Evolutionary conservation across 2,113 vertebrate genomes (phyloP).

Genomic region (Nettapus auritus): DNA sequence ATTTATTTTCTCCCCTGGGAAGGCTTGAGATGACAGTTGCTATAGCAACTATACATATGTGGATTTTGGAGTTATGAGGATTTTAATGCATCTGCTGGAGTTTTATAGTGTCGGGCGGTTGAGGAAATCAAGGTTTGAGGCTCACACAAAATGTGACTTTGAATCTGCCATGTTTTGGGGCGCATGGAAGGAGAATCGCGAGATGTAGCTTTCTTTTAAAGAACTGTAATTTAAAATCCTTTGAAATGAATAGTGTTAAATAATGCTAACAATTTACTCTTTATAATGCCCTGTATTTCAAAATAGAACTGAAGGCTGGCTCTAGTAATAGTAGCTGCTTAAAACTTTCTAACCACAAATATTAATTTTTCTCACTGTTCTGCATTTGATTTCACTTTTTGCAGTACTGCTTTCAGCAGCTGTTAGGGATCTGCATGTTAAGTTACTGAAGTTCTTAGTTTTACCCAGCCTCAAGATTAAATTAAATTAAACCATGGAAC

Average conservation of each 20-base stretch:
- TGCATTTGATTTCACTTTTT: not conserved
- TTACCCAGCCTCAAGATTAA: not conserved
- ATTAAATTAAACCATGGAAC: not conserved
- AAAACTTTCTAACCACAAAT: not conserved
- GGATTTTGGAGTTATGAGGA: conserved; percentile 29
- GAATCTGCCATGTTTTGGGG: not conserved
- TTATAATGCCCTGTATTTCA: not conserved
- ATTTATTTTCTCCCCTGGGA: conserved; percentile 55
- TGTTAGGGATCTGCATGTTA: not conserved
- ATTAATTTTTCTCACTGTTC: not conserved
- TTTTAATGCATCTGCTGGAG: conserved; percentile 29
- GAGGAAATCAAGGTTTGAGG: not conserved
- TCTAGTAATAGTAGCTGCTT: not conserved
- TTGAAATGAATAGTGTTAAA: not conserved
- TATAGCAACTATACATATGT: conserved; percentile 42
- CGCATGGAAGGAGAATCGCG: not conserved
- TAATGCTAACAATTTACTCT: not conserved
- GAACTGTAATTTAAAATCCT: not conserved
- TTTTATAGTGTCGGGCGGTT: not conserved
- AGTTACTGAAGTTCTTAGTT: not conserved
- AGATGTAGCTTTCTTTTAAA: not conserved
- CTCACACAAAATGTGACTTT: not conserved
- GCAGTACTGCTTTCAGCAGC: not conserved
- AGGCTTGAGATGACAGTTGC: conserved; percentile 61
- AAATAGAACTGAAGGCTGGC: not conserved